Evolutionary conservation across 2,113 vertebrate species (phyloP).

Genomic region (Phalacrocorax carbo): DNA sequence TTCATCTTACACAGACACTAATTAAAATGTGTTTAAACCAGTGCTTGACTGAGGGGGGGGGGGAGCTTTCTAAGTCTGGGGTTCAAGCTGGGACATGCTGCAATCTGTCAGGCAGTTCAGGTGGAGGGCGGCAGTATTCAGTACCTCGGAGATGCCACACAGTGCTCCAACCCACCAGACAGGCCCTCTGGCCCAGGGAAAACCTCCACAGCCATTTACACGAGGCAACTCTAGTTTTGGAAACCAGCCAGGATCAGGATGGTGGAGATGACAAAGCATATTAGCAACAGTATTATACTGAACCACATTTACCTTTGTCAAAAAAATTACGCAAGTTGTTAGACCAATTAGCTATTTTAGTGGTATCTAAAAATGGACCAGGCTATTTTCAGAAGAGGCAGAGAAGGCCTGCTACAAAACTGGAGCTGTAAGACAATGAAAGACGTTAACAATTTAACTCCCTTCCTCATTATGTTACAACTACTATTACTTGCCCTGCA

Average conservation of each 20-base stretch:
- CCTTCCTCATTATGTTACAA: neutral
- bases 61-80: neutral
- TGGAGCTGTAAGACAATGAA: neutral
- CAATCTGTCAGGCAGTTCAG: neutral
- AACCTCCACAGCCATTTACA: neutral
- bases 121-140: neutral
- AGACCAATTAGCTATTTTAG: neutral
- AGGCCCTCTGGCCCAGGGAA: neutral
- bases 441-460: neutral
- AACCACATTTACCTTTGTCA: neutral
- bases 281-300: neutral
- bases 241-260: neutral
- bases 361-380: neutral
- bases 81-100: neutral
- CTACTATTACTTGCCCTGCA: neutral
- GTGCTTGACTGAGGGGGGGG: neutral
- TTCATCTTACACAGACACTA: neutral
- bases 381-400: neutral
- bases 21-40: neutral
- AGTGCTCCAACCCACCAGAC: neutral
- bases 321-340: neutral
- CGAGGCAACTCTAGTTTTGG: neutral
- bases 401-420: neutral
- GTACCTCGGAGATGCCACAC: neutral
- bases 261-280: neutral